Conservation (phyloP, 2,113 vertebrate genomes). For the Chionis minor region DNA sequence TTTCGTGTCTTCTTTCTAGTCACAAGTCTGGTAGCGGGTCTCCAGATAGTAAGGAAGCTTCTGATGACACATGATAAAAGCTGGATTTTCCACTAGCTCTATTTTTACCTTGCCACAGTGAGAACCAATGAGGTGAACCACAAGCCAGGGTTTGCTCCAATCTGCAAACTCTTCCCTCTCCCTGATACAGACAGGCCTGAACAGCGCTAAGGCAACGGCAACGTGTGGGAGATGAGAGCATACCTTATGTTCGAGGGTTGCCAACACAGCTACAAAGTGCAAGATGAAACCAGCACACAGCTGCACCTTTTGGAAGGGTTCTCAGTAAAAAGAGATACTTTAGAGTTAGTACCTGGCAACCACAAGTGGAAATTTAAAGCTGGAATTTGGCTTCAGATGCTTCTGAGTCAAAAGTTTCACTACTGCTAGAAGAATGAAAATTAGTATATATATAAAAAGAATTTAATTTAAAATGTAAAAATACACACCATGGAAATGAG, state of each 20-base stretch:
- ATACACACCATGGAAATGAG: not conserved
- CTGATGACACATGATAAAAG: conserved; percentile 34
- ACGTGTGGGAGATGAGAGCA: conserved; percentile 70
- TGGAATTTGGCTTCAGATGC: conserved; percentile 60
- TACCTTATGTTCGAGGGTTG: conserved; percentile 67
- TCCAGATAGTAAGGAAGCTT: conserved; percentile 17
- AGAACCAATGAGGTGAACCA: conserved; percentile 50
- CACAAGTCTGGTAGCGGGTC: not conserved
- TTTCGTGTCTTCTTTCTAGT: no score
- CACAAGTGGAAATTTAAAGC: conserved; percentile 75
- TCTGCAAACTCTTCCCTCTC: conserved; percentile 65
- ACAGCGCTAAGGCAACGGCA: conserved; percentile 60
- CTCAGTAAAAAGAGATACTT: conserved; percentile 72
- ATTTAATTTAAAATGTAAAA: conserved; percentile 24
- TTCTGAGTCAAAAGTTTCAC: conserved; percentile 59
- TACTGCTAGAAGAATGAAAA: conserved; percentile 50
- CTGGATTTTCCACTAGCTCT: conserved; percentile 62
- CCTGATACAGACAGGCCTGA: conserved; percentile 63
- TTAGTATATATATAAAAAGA: not conserved
- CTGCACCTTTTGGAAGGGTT: conserved; percentile 77
- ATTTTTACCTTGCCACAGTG: conserved; percentile 16
- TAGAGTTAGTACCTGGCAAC: conserved; percentile 75
- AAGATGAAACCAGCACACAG: conserved; percentile 82
- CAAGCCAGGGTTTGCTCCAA: conserved; percentile 35
- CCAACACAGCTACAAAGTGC: conserved; percentile 73